Evolutionary conservation across 2,888 invertebrate genomes (phyloP).

Genomic region (Acleris emargana): DNA sequence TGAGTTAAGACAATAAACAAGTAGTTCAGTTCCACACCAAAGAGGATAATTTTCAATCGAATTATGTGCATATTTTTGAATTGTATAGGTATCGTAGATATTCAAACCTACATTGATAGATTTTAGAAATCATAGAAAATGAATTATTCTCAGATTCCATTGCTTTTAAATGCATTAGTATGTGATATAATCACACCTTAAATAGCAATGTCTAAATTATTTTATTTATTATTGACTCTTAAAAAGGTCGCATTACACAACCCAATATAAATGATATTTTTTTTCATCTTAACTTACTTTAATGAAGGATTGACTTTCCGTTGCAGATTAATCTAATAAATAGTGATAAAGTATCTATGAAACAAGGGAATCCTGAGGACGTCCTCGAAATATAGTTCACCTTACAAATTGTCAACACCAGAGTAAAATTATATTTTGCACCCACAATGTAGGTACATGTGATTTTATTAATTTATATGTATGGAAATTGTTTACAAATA

Average conservation of each 20-base stretch:
- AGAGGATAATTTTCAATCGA: background rate
- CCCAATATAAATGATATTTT: no score
- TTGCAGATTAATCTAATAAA: conserved; percentile 34
- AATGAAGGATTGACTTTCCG: conserved; percentile 5
- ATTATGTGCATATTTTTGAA: no score
- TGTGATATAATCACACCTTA: no score
- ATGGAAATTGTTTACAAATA: conserved; percentile 43
- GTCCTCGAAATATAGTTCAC: conserved; percentile 29
- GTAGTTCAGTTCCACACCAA: background rate
- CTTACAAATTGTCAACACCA: conserved; percentile 52
- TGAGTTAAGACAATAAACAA: background rate
- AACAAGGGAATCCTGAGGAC: conserved; percentile 14
- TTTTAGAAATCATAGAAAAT: no score
- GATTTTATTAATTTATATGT: conserved; percentile 41
- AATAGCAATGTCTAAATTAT: no score
- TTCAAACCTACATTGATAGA: no score
- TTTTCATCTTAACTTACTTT: no score
- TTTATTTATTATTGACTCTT: no score
- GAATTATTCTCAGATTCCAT: no score
- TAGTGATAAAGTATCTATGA: conserved; percentile 30
- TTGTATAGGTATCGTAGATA: no score
- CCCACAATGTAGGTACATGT: conserved; percentile 51
- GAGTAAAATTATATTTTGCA: conserved; percentile 63
- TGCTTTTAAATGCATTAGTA: no score
- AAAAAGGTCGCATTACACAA: no score